These are phyloP conservation scores for Mesoligia furuncula DNA, from an alignment of 2,888 invertebrate genomes.

Conservation along the genomic window DNA sequence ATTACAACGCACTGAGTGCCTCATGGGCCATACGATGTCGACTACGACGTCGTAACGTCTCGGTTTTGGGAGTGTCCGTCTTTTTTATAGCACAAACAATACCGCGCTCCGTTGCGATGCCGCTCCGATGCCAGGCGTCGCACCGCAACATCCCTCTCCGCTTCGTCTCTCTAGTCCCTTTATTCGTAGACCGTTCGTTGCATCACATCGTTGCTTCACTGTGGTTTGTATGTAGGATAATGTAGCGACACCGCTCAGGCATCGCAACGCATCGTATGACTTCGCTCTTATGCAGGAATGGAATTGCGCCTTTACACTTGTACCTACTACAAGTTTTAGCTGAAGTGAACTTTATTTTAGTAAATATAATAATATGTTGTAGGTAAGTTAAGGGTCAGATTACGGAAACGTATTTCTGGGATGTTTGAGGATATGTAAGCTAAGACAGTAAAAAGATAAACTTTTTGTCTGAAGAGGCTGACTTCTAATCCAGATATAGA, in stretches of 20 bases:
- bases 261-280: background rate
- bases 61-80: background rate
- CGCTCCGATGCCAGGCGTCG: background rate
- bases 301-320: conserved; percentile 12
- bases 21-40: background rate
- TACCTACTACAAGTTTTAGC: background rate
- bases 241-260: background rate
- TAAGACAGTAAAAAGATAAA: background rate
- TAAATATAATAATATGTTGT: background rate
- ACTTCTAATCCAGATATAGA: background rate
- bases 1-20: background rate
- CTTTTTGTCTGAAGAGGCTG: background rate
- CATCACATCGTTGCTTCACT: background rate
- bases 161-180: background rate
- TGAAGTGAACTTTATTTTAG: conserved; percentile 10
- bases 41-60: background rate
- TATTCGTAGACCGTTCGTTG: background rate
- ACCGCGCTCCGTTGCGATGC: background rate
- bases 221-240: background rate
- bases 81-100: background rate
- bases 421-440: background rate
- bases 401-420: background rate
- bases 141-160: background rate
- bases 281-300: background rate
- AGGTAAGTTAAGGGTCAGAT: background rate